phyloP scores from a whole-genome alignment of 92 coral and sea anemone genomes.

The Palythoa caribaeorum region DNA sequence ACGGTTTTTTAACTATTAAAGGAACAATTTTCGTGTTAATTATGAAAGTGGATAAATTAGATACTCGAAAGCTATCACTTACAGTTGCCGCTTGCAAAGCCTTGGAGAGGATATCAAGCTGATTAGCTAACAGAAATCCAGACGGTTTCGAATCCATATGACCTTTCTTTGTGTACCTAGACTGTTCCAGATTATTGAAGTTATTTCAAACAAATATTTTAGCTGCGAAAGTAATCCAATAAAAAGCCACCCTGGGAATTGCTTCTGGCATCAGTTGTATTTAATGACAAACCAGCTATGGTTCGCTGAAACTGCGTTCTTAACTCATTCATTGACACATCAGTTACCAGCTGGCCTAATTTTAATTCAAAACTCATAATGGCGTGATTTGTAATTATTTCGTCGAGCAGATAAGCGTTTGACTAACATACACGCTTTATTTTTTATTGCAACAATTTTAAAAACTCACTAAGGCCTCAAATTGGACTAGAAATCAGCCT shows the following conservation, averaged over 20 bases:
- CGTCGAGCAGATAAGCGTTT: too few relatives aligned
- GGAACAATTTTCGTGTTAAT: not conserved
- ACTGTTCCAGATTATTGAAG: not conserved
- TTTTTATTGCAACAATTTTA: too few relatives aligned
- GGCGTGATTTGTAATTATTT: too few relatives aligned
- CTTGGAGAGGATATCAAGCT: not conserved
- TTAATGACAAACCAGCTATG: too few relatives aligned
- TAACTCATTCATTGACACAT: too few relatives aligned
- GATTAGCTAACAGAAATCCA: not conserved
- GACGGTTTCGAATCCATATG: constrained; percentile 11
- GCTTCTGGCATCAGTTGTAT: not conserved
- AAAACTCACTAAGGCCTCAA: too few relatives aligned
- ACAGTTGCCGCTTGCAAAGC: constrained; percentile 23
- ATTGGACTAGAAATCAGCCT: too few relatives aligned
- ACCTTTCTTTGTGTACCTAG: not conserved
- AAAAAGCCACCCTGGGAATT: not conserved
- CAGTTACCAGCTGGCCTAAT: too few relatives aligned
- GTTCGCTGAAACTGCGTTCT: too few relatives aligned
- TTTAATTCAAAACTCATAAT: too few relatives aligned
- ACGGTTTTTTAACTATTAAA: not conserved
- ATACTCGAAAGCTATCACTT: not conserved
- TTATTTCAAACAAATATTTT: constrained; percentile 15
- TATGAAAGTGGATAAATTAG: not conserved
- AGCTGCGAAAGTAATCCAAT: constrained; percentile 7
- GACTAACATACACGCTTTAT: too few relatives aligned